Evolutionary conservation across 2,888 invertebrate species (phyloP).

Genomic region (Himalopsyche anomala): DNA sequence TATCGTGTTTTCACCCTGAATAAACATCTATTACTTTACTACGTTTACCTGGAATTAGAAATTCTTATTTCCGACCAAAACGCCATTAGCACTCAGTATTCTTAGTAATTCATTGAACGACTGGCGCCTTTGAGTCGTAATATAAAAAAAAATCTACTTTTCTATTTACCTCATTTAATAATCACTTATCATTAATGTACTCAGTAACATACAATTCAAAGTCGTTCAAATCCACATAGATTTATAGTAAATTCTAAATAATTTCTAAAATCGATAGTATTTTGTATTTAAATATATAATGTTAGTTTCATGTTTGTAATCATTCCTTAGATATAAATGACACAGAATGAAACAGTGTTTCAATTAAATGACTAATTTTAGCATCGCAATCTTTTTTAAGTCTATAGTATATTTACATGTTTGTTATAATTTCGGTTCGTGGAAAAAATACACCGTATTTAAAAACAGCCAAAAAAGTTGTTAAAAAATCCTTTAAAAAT

Average conservation of each 20-base stretch:
- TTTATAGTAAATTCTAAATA: not conserved
- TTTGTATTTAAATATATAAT: not conserved
- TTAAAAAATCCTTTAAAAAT: too few relatives aligned
- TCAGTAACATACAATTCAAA: not conserved
- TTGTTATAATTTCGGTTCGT: too few relatives aligned
- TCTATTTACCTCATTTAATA: not conserved
- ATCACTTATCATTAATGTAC: not conserved
- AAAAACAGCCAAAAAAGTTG: too few relatives aligned
- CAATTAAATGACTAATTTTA: too few relatives aligned
- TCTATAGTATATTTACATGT: too few relatives aligned
- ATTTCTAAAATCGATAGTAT: not conserved
- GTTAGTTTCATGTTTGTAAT: too few relatives aligned
- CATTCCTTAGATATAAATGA: too few relatives aligned
- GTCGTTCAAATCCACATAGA: not conserved
- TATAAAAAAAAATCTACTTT: constrained; percentile 1
- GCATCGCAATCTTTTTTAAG: too few relatives aligned
- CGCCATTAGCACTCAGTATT: not conserved
- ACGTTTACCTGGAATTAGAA: constrained; percentile 25
- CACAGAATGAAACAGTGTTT: too few relatives aligned
- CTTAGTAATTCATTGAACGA: not conserved
- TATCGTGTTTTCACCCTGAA: too few relatives aligned
- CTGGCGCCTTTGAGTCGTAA: constrained; percentile 10
- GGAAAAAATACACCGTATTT: too few relatives aligned
- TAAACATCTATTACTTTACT: not conserved
- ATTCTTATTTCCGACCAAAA: constrained; percentile 14